These are phyloP conservation scores for Halocynthia aurantium DNA, from an alignment of 23 tunicate species.

Conservation along the genomic window DNA sequence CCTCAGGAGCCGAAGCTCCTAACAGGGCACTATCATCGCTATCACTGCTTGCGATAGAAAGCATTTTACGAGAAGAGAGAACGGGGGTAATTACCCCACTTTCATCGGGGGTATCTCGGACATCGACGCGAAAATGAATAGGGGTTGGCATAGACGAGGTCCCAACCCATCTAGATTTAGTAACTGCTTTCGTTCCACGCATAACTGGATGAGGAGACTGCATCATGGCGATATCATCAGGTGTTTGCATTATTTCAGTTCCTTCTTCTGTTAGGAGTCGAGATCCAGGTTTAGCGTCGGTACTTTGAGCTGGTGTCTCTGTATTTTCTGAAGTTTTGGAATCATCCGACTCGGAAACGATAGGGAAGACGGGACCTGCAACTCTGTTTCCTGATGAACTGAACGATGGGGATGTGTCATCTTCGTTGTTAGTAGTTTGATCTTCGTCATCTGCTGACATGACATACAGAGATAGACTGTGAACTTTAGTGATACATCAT, in stretches of 20 bases:
- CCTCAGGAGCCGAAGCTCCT: not conserved
- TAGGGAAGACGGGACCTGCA: not conserved
- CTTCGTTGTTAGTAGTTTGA: not conserved
- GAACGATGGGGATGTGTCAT: not conserved
- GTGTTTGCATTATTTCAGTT: not conserved
- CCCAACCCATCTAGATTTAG: conserved; percentile 10
- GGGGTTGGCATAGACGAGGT: conserved; percentile 9
- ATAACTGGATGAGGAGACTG: conserved; percentile 8
- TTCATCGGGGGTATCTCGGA: not conserved
- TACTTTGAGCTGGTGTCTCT: not conserved
- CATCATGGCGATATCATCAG: conserved; percentile 5
- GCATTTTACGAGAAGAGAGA: not conserved
- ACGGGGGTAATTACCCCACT: not conserved
- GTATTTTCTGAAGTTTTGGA: not conserved
- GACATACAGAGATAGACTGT: too few relatives aligned
- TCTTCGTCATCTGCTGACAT: not conserved
- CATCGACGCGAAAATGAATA: not conserved
- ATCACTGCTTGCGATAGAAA: not conserved
- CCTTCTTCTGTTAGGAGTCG: not conserved
- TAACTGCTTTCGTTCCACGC: conserved; percentile 1
- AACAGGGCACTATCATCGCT: not conserved
- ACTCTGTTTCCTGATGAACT: not conserved
- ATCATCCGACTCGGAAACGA: too few relatives aligned
- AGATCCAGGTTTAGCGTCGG: not conserved
- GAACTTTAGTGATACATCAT: too few relatives aligned